phyloP scores from a whole-genome alignment of 2,113 vertebrate genomes.

The Microcebus murinus region DNA sequence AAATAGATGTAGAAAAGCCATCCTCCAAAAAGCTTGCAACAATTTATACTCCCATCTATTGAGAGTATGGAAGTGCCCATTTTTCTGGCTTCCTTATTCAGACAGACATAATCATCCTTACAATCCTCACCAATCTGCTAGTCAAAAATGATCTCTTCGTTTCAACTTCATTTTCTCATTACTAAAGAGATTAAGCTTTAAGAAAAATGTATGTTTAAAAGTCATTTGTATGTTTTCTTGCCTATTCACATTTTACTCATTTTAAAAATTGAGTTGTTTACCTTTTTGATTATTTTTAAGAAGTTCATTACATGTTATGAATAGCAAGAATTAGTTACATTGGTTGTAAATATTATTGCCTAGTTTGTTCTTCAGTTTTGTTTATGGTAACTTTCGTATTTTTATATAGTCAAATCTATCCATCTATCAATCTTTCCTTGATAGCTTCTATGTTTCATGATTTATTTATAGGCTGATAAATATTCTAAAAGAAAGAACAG shows the following conservation, averaged over 20 bases:
- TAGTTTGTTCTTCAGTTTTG: not conserved
- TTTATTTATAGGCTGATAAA: not conserved
- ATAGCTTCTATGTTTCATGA: not conserved
- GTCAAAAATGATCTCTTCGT: not conserved
- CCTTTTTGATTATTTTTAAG: not conserved
- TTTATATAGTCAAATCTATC: not conserved
- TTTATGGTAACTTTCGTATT: not conserved
- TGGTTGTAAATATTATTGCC: not conserved
- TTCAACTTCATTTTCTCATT: slow-evolving; percentile 39
- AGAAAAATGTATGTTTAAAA: not conserved
- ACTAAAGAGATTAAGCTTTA: not conserved
- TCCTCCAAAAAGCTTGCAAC: not conserved
- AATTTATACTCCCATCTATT: not conserved
- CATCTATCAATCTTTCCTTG: not conserved
- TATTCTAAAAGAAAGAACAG: not conserved
- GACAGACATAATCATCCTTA: not conserved
- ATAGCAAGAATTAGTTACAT: not conserved
- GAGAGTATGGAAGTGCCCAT: not conserved
- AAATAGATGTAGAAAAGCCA: not conserved
- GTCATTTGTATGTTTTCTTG: slow-evolving; percentile 24
- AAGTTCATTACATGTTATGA: not conserved
- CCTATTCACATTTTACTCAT: not conserved
- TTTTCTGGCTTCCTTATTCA: not conserved
- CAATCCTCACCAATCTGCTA: not conserved
- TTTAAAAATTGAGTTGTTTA: not conserved